These are phyloP conservation scores for Halictus rubicundus DNA, from an alignment of 1,140 invertebrate species.

Conservation along the genomic window DNA sequence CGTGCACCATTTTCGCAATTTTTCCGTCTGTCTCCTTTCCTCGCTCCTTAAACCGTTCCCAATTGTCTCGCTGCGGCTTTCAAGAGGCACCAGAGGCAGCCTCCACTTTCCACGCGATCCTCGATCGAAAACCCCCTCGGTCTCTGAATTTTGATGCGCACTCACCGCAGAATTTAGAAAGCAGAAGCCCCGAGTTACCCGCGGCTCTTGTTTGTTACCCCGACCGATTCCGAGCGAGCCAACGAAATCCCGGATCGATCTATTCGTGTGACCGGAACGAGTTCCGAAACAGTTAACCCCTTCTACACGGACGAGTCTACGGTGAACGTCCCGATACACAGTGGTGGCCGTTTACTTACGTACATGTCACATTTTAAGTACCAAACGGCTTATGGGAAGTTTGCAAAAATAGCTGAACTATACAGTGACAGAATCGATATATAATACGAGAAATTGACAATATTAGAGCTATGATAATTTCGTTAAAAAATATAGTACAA, in stretches of 20 bases:
- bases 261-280: no score
- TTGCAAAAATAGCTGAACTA: no score
- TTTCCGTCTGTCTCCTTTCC: background rate
- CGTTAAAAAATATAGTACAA: no score
- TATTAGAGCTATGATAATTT: no score
- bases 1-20: background rate
- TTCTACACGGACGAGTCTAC: no score
- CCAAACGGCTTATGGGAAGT: no score
- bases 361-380: no score
- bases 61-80: conserved; percentile 12
- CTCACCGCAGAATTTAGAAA: conserved; percentile 20
- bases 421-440: no score
- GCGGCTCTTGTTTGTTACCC: background rate
- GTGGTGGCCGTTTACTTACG: no score
- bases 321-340: no score
- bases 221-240: background rate
- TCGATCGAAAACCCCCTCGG: background rate
- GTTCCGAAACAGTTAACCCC: no score
- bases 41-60: conserved; percentile 4
- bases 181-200: conserved; percentile 2
- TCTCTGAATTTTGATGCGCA: conserved; percentile 24
- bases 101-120: conserved; percentile 3
- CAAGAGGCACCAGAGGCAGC: background rate
- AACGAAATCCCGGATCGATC: background rate
- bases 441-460: no score